A percentile compares a stretch with the other conserved stretches of the same genome.
These are phyloP conservation scores for Pyralis farinalis DNA, from an alignment of 2,888 invertebrate genomes.

Conservation along the genomic window DNA sequence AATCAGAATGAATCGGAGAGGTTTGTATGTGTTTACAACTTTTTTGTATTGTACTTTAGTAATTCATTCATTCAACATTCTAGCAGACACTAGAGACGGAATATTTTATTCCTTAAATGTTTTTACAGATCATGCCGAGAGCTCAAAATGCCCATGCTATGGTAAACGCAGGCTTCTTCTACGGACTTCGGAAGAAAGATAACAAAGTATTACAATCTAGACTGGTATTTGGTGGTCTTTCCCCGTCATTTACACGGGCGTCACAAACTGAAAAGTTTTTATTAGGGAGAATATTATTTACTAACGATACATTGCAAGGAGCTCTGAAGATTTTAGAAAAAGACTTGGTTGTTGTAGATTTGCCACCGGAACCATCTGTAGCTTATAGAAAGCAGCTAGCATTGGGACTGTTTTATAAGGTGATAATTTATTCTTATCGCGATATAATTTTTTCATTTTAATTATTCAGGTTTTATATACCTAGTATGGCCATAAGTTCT, in stretches of 20 bases:
- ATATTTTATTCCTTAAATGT: no score
- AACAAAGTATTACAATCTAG: conserved; percentile 46
- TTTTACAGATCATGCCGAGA: conserved; percentile 84
- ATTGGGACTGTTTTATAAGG: conserved; percentile 83
- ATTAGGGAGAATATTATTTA: conserved; percentile 53
- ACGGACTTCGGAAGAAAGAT: conserved; percentile 36
- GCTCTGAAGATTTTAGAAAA: conserved; percentile 34
- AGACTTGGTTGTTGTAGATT: conserved; percentile 49
- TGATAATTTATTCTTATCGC: no score
- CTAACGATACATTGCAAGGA: conserved; percentile 57
- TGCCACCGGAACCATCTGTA: conserved; percentile 79
- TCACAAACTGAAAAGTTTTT: conserved; percentile 71
- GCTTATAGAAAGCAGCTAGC: conserved; percentile 82
- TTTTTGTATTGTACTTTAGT: no score
- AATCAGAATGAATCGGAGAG: no score
- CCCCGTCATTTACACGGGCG: conserved; percentile 63
- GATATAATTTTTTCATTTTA: no score
- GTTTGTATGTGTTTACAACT: no score
- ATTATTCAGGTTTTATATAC: no score
- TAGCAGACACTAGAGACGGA: no score
- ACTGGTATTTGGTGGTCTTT: conserved; percentile 82
- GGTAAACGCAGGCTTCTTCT: conserved; percentile 86
- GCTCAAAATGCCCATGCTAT: conserved; percentile 87
- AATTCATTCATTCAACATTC: no score
- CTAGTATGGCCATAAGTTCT: no score